Base-by-base conservation (phyloP, 2,113 vertebrate genomes). In the Bos javanicus region DNA sequence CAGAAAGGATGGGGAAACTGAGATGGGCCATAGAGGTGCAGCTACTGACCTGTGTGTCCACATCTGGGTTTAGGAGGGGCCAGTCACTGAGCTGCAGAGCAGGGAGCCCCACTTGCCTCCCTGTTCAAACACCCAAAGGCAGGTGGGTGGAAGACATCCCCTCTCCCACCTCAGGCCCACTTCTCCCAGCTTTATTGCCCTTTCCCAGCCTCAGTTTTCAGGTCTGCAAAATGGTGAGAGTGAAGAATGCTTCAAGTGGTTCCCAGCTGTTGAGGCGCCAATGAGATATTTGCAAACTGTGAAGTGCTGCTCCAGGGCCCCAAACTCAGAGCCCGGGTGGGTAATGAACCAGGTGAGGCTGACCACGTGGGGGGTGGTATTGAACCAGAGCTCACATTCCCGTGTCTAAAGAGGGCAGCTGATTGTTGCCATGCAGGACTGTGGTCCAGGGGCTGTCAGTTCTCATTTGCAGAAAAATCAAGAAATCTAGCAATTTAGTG, bases 361-460 rank as follows among this genome's bases (percentile, higher is more conserved):
- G 25, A 43, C 17, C 3, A 6, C n/a, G 11, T 11, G 2, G 2
- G 15, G 78, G 71, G 52, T 3, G 1, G 10, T 16, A 23, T 17
- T 33, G 54, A 59, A 36, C 36, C 2, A 2, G n/a, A 82, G 16
- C 33, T 36, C 81, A 67, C 21, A 85, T 3, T 6, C 13, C 26
- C 3, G 0, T 28, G 26, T 57, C 33, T 9, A 50, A 36, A 92
- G 23, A 2, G 25, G 25, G 43, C 50, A 81, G 57, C 76, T 48
- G 33, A n/a, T 3, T 7, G 33, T 5, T 17, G 17, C 39, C 90
- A 57, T 0, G 6, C 0, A 12, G 48, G 52, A 50, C 60, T 6
- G 26, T 28, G 6, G 76, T 60, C 30, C 15, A 59, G 82, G 16
- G 14, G 46, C 64, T 56, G 46, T n/a, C 3, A 59, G 30, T 23